Evolutionary conservation across 1,140 invertebrate species (phyloP).

Genomic region (Diachasmimorpha longicaudata): DNA sequence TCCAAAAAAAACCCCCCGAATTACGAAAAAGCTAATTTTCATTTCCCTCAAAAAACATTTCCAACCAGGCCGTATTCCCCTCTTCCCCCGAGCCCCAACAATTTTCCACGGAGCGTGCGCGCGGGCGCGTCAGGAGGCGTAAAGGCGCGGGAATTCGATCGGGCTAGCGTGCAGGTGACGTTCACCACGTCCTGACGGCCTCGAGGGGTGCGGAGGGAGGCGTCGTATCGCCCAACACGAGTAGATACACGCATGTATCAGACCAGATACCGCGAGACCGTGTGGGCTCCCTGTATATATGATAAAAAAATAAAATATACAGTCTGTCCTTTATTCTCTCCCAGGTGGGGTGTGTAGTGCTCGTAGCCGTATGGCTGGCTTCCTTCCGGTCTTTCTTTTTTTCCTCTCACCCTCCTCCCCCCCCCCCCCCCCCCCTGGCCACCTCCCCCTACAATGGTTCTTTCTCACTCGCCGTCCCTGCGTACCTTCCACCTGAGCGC

Average conservation of each 20-base stretch:
- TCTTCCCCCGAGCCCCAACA: neutral
- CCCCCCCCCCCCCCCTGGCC: neutral
- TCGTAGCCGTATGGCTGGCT: slow-evolving; percentile 14
- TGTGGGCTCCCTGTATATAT: neutral
- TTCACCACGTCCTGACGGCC: neutral
- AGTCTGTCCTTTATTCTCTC: neutral
- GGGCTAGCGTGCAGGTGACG: slow-evolving; percentile 27
- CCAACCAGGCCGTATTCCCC: too few relatives aligned
- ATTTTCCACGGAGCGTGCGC: slow-evolving; percentile 8
- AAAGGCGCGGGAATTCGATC: slow-evolving; percentile 47
- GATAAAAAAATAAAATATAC: too few relatives aligned
- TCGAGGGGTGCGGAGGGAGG: neutral
- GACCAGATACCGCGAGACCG: neutral
- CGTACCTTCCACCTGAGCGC: slow-evolving; percentile 40
- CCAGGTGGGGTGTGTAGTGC: neutral
- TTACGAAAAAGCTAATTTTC: too few relatives aligned
- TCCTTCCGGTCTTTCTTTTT: slow-evolving; percentile 23
- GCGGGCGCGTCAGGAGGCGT: slow-evolving; percentile 13
- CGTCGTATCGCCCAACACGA: too few relatives aligned
- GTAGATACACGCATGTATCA: neutral
- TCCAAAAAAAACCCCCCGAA: too few relatives aligned
- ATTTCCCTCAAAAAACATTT: too few relatives aligned
- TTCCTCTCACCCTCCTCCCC: neutral
- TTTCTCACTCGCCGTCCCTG: neutral
- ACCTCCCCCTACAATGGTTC: neutral